phyloP scores from a whole-genome alignment of 1,140 invertebrate species.

The Pseudobourletiella spinata region DNA sequence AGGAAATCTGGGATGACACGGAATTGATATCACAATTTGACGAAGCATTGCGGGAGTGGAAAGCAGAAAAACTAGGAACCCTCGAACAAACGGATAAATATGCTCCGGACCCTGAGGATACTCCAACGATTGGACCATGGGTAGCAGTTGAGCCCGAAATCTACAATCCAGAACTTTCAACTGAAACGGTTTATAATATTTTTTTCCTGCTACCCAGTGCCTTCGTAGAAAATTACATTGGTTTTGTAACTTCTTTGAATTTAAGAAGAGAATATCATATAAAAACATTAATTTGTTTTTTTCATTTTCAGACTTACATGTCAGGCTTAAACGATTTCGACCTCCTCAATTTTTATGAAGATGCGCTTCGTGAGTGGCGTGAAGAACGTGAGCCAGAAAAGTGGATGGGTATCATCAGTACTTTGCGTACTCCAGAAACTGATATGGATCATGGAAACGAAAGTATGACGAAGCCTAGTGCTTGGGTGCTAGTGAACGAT shows the following conservation, averaged over 20 bases:
- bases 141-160: constrained; percentile 2
- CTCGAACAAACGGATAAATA: background rate
- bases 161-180: background rate
- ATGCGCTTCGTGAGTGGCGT: background rate
- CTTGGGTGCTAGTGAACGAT: no score
- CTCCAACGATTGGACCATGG: constrained; percentile 14
- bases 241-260: background rate
- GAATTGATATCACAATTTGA: constrained; percentile 30
- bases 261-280: background rate
- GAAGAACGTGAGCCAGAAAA: background rate
- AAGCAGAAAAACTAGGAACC: background rate
- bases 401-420: background rate
- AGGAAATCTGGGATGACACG: constrained; percentile 27
- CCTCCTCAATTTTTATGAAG: background rate
- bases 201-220: no score
- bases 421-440: no score
- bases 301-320: background rate
- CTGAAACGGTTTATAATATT: background rate
- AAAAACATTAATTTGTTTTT: no score
- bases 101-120: background rate
- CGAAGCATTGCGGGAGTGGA: constrained; percentile 23
- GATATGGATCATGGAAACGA: no score
- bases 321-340: background rate
- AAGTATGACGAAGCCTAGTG: no score
- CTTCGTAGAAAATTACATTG: background rate